Conservation (phyloP, 2,888 invertebrate species). For the Aromia moschata region DNA sequence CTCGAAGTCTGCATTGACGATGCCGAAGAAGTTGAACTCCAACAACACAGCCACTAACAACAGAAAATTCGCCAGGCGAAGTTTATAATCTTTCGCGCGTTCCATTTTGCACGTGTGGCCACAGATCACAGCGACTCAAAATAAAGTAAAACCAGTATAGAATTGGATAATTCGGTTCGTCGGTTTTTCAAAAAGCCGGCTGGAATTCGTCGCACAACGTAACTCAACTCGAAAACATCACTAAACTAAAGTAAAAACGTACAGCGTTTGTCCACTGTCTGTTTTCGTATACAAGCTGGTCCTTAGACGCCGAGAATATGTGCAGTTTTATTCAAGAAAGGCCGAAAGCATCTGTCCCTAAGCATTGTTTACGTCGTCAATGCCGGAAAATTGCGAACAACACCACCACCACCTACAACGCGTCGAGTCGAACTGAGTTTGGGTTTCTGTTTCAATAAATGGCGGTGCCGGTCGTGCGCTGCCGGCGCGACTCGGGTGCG, state of each 20-base stretch:
- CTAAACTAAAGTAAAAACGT: conserved; percentile 14
- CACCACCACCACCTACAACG: conserved; percentile 28
- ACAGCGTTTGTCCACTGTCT: conserved; percentile 6
- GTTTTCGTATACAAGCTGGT: conserved; percentile 1
- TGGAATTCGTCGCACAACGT: neutral
- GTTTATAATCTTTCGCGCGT: conserved; percentile 18
- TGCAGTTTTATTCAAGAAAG: conserved; percentile 26
- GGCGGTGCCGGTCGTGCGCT: conserved; percentile 41
- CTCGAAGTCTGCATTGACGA: conserved; percentile 64
- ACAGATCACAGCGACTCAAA: no score
- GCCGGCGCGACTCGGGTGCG: conserved; percentile 33
- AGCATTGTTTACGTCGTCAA: conserved; percentile 50
- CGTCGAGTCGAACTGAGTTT: conserved; percentile 49
- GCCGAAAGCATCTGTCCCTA: conserved; percentile 19
- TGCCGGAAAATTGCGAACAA: conserved; percentile 19
- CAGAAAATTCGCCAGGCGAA: conserved; percentile 43
- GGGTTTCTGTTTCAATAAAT: conserved; percentile 44
- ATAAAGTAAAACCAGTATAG: neutral
- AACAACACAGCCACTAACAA: conserved; percentile 50
- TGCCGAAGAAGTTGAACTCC: conserved; percentile 45
- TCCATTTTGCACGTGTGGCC: conserved; percentile 52
- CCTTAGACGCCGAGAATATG: neutral
- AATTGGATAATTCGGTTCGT: neutral
- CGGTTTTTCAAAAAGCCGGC: neutral
- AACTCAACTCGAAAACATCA: neutral